Percentiles rank a stretch among this genome's conserved stretches.
Evolutionary conservation across 2,888 invertebrate genomes (phyloP).

Genomic region (Macrosoma leucophasiata): DNA sequence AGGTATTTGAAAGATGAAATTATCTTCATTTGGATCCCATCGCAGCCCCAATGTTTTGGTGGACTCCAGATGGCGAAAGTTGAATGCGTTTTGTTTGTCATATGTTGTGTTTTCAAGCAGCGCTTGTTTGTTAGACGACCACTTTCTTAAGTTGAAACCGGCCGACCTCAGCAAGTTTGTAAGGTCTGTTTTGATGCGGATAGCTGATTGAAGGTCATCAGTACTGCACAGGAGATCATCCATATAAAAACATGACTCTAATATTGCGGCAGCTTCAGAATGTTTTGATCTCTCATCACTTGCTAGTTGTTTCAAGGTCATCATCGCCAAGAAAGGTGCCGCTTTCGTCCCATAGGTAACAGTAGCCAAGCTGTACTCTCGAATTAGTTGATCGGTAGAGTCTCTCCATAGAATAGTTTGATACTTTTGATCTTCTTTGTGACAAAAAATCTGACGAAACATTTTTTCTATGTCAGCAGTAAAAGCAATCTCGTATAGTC

Average conservation of each 20-base stretch:
- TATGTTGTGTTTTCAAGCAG: no score
- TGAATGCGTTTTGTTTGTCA: no score
- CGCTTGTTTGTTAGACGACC: slow-evolving; percentile 7
- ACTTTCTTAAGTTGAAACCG: slow-evolving; percentile 7
- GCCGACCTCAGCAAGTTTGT: neutral
- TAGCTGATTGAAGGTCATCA: neutral
- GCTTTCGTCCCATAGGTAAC: slow-evolving; percentile 5
- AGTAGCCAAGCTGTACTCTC: slow-evolving; percentile 2
- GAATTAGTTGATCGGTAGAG: neutral
- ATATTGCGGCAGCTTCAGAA: slow-evolving; percentile 6
- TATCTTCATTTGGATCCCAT: no score
- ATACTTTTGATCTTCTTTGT: slow-evolving; percentile 17
- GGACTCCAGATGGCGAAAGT: no score
- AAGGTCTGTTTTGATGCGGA: neutral
- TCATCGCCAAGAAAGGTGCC: slow-evolving; percentile 7
- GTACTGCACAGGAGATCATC: neutral
- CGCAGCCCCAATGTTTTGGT: no score
- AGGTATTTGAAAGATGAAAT: no score
- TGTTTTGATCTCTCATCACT: slow-evolving; percentile 1
- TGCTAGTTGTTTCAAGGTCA: slow-evolving; percentile 5
- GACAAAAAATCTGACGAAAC: slow-evolving; percentile 20
- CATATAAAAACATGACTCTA: slow-evolving; percentile 4
- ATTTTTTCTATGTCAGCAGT: slow-evolving; percentile 27
- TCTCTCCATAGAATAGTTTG: slow-evolving; percentile 25
- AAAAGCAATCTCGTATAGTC: slow-evolving; percentile 18